Conservation (phyloP, 2,888 invertebrate genomes). For the Teleogryllus oceanicus region DNA sequence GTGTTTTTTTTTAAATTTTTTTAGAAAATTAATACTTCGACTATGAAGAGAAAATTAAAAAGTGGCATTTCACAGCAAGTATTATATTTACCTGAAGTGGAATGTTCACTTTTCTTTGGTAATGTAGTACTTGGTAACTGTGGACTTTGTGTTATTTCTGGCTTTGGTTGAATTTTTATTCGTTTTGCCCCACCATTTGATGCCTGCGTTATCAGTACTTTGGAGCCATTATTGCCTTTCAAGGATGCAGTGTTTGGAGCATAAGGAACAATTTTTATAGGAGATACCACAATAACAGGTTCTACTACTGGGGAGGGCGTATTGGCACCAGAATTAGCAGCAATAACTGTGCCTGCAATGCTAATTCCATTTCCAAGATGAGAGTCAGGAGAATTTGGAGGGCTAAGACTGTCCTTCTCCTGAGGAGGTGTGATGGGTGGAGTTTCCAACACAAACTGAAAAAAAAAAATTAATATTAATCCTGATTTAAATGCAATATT, state of each 20-base stretch:
- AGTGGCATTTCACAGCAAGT: too few species aligned
- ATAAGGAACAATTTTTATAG: slow-evolving; percentile 31
- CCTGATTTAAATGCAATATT: background rate
- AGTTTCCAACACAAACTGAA: slow-evolving; percentile 43
- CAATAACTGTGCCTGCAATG: background rate
- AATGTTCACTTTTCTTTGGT: slow-evolving; percentile 31
- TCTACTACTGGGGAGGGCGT: background rate
- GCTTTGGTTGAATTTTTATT: slow-evolving; percentile 36
- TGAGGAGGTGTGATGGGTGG: slow-evolving; percentile 50
- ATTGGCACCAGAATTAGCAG: background rate
- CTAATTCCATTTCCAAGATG: background rate
- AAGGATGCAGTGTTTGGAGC: slow-evolving; percentile 28
- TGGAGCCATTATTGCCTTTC: slow-evolving; percentile 19
- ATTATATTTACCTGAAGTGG: background rate
- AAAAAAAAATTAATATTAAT: background rate
- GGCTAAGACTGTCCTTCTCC: slow-evolving; percentile 31
- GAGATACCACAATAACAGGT: slow-evolving; percentile 33
- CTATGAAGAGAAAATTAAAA: too few species aligned
- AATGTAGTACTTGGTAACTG: slow-evolving; percentile 30
- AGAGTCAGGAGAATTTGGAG: slow-evolving; percentile 32
- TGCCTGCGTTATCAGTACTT: slow-evolving; percentile 28
- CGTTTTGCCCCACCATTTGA: slow-evolving; percentile 28
- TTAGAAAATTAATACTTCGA: too few species aligned
- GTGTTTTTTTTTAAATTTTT: too few species aligned
- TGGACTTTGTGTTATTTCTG: slow-evolving; percentile 29